These are phyloP conservation scores for Champsocephalus gunnari DNA, from an alignment of 2,797 vertebrate species.

Conservation along the genomic window DNA sequence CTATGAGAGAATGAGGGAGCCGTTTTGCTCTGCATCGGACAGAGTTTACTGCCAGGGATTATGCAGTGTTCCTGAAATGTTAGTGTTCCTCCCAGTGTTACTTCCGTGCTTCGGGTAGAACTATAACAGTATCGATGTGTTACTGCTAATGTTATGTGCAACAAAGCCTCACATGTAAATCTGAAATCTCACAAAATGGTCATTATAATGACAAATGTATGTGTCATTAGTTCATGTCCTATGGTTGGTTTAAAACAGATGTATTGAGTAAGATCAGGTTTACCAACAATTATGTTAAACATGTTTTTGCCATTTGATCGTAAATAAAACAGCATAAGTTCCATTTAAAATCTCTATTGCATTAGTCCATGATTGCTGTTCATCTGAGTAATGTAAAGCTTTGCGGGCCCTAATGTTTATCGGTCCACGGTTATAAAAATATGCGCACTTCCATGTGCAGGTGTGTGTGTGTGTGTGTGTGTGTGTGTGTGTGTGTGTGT, in stretches of 20 bases:
- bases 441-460: not conserved
- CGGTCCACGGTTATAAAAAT: slow-evolving; percentile 41
- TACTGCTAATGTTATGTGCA: not conserved
- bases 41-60: no score
- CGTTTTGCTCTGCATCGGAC: no score
- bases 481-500: no score
- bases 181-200: not conserved
- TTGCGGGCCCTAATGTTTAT: slow-evolving; percentile 40
- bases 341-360: not conserved
- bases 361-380: slow-evolving; percentile 18
- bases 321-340: not conserved
- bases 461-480: no score
- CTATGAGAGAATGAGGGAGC: no score
- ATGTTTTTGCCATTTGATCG: not conserved
- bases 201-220: not conserved
- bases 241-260: not conserved
- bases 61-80: no score
- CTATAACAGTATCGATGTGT: no score
- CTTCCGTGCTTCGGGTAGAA: no score
- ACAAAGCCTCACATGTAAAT: no score
- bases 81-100: no score
- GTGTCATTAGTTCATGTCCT: not conserved
- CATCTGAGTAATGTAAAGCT: slow-evolving; percentile 23
- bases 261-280: not conserved
- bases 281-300: not conserved